These are phyloP conservation scores for Caerostris darwini DNA, from an alignment of 1,140 invertebrate species.

Conservation along the genomic window DNA sequence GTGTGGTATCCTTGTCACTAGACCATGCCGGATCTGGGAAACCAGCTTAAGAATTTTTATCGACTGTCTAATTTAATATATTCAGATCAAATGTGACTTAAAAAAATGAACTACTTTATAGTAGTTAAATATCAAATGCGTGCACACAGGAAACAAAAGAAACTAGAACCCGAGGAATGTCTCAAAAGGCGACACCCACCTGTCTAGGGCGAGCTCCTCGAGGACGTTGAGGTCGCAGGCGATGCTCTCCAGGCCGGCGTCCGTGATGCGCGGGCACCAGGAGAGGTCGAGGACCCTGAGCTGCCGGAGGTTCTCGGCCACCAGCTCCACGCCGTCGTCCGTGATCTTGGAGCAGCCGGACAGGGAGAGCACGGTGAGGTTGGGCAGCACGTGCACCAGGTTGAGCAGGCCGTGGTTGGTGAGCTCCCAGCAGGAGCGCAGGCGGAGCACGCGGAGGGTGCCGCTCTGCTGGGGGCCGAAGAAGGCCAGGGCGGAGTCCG, in stretches of 20 bases:
- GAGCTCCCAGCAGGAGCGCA: constrained; percentile 97
- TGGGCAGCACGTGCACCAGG: constrained; percentile 95
- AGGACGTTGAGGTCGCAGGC: constrained; percentile 96
- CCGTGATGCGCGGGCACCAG: constrained; percentile 97
- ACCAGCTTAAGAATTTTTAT: too few relatives aligned
- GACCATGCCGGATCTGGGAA: too few relatives aligned
- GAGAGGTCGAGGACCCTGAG: constrained; percentile 94
- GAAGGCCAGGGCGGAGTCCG: constrained; percentile 94
- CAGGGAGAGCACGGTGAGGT: constrained; percentile 93
- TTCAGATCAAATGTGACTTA: too few relatives aligned
- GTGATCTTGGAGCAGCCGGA: constrained; percentile 97
- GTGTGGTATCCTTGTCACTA: too few relatives aligned
- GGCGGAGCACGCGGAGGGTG: constrained; percentile 89
- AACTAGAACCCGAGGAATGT: background rate
- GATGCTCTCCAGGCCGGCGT: constrained; percentile 97
- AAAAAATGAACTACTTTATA: too few relatives aligned
- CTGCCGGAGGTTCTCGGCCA: constrained; percentile 95
- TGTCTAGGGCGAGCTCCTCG: constrained; percentile 95
- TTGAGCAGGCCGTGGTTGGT: constrained; percentile 98
- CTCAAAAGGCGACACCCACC: constrained; percentile 84
- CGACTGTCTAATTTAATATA: too few relatives aligned
- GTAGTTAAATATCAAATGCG: too few relatives aligned
- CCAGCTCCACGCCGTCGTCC: constrained; percentile 96
- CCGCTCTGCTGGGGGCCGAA: constrained; percentile 90
- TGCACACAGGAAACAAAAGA: background rate